Evolutionary conservation across 1,140 invertebrate species (phyloP).

Genomic region (Drosophila biarmipes): DNA sequence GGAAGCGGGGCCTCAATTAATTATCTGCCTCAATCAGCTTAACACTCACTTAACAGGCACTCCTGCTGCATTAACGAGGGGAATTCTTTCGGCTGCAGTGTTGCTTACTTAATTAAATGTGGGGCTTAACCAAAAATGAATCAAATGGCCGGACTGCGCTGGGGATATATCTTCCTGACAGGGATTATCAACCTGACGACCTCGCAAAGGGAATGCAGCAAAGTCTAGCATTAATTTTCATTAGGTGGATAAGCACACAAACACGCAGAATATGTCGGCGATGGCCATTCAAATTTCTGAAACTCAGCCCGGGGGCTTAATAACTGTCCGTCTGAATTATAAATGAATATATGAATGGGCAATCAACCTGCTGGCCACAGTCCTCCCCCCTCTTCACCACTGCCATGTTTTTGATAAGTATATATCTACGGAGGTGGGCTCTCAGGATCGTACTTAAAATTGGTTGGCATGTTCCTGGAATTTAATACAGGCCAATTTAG

Average conservation of each 20-base stretch:
- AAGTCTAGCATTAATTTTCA: slow-evolving; percentile 70
- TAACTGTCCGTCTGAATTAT: slow-evolving; percentile 54
- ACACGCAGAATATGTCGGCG: slow-evolving; percentile 35
- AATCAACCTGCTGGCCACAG: slow-evolving; percentile 24
- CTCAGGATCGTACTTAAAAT: slow-evolving; percentile 8
- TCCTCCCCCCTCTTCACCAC: slow-evolving; percentile 1
- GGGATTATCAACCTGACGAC: slow-evolving; percentile 31
- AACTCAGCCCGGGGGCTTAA: slow-evolving; percentile 31
- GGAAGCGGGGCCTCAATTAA: slow-evolving; percentile 33
- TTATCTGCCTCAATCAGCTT: slow-evolving; percentile 44
- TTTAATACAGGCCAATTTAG: slow-evolving; percentile 13
- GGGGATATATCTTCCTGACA: slow-evolving; percentile 15
- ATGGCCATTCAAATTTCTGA: slow-evolving; percentile 43
- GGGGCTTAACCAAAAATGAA: slow-evolving; percentile 45
- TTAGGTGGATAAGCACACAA: slow-evolving; percentile 36
- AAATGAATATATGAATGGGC: slow-evolving; percentile 45
- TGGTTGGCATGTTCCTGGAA: slow-evolving; percentile 1
- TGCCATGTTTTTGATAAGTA: slow-evolving; percentile 8
- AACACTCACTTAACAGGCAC: slow-evolving; percentile 38
- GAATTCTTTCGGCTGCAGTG: slow-evolving; percentile 21
- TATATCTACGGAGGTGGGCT: background rate
- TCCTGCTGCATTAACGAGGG: slow-evolving; percentile 19
- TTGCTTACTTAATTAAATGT: slow-evolving; percentile 49
- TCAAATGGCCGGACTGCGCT: slow-evolving; percentile 34
- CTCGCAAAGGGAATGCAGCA: slow-evolving; percentile 24